Percentiles rank a stretch among this genome's conserved stretches.
These are phyloP conservation scores for Crocallis elinguaria DNA, from an alignment of 2,888 invertebrate genomes.

Conservation along the genomic window DNA sequence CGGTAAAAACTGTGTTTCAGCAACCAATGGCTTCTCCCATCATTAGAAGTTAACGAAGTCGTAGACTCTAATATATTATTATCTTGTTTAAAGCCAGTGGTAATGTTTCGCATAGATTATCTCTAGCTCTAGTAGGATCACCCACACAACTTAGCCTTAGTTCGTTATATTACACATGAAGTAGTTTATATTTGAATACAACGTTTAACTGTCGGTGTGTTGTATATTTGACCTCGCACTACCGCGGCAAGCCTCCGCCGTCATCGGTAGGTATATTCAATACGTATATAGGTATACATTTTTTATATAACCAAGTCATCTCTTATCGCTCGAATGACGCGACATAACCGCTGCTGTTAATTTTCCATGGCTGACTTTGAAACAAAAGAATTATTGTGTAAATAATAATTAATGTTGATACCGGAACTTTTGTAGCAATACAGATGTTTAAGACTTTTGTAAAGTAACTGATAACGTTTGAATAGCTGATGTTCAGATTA, in stretches of 20 bases:
- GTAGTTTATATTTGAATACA: conserved; percentile 59
- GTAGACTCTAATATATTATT: no score
- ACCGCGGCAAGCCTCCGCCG: conserved; percentile 76
- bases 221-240: conserved; percentile 73
- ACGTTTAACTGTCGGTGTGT: conserved; percentile 60
- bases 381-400: not conserved
- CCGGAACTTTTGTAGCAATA: no score
- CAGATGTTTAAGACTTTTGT: no score
- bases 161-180: conserved; percentile 2
- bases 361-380: conserved; percentile 1
- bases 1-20: no score
- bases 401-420: no score
- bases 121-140: no score
- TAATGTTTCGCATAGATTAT: no score
- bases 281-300: not conserved
- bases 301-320: conserved; percentile 46
- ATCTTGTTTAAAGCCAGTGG: no score
- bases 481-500: no score
- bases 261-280: conserved; percentile 49
- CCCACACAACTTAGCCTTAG: not conserved
- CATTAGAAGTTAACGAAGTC: no score
- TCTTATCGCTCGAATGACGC: conserved; percentile 54
- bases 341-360: conserved; percentile 15
- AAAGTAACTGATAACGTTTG: no score
- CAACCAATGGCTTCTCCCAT: no score